Evolutionary conservation across 2,888 invertebrate genomes (phyloP).

Genomic region (Drosophila pseudotalamancana): DNA sequence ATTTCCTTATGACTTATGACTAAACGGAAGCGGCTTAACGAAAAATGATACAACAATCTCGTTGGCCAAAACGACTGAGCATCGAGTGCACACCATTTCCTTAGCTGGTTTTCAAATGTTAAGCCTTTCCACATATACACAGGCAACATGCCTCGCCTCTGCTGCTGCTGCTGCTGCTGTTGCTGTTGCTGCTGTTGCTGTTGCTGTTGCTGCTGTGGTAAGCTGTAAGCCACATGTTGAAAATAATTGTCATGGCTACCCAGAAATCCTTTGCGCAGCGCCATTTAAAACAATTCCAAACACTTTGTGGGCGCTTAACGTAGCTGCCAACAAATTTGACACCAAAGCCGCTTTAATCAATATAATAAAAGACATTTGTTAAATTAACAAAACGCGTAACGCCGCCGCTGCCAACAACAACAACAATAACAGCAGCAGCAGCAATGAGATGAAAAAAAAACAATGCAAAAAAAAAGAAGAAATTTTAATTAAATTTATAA

Average conservation of each 20-base stretch:
- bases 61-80: constrained; percentile 47
- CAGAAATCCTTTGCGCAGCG: constrained; percentile 56
- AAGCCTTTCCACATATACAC: constrained; percentile 56
- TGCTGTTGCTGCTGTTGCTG: background rate
- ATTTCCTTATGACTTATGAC: background rate
- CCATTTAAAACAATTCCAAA: constrained; percentile 75
- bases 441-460: constrained; percentile 13
- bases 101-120: constrained; percentile 48
- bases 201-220: constrained; percentile 7
- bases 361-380: constrained; percentile 79
- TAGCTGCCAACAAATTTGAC: constrained; percentile 78
- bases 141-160: no score
- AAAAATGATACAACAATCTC: constrained; percentile 36
- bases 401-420: background rate
- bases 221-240: constrained; percentile 58
- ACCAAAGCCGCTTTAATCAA: constrained; percentile 77
- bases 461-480: constrained; percentile 1
- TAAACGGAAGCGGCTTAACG: constrained; percentile 8
- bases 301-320: constrained; percentile 77
- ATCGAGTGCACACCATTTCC: constrained; percentile 48
- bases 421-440: constrained; percentile 16
- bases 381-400: constrained; percentile 52
- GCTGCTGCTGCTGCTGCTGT: background rate
- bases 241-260: constrained; percentile 78
- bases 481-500: constrained; percentile 80